Percentiles rank a stretch among this genome's conserved stretches.
These are phyloP conservation scores for Drosophila parvula DNA, from an alignment of 1,140 invertebrate species.

Conservation along the genomic window DNA sequence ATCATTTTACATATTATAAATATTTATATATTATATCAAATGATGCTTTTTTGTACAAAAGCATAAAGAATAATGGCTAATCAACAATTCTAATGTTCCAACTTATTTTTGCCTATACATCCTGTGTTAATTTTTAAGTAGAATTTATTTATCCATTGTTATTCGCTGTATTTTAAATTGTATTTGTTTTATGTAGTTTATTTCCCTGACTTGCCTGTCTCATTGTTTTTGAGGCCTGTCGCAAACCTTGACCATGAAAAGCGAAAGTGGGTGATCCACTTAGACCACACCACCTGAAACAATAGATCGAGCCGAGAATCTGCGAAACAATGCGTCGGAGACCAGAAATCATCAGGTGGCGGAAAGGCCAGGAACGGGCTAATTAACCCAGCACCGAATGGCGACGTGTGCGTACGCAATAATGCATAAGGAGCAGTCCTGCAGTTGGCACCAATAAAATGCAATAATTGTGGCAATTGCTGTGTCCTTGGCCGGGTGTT, in stretches of 20 bases:
- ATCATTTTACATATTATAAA: no score
- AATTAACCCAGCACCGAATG: slow-evolving; percentile 47
- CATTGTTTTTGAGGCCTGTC: slow-evolving; percentile 4
- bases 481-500: slow-evolving; percentile 41
- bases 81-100: background rate
- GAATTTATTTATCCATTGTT: background rate
- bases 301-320: slow-evolving; percentile 22
- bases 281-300: slow-evolving; percentile 49
- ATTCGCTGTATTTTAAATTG: background rate
- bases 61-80: no score
- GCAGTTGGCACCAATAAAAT: slow-evolving; percentile 66
- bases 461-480: slow-evolving; percentile 64
- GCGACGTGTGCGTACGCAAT: slow-evolving; percentile 57
- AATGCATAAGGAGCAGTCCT: slow-evolving; percentile 64
- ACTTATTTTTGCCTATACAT: background rate
- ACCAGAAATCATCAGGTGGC: slow-evolving; percentile 50
- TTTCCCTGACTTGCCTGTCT: background rate
- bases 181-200: background rate
- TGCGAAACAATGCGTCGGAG: slow-evolving; percentile 10
- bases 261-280: slow-evolving; percentile 59
- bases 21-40: no score
- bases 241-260: slow-evolving; percentile 56
- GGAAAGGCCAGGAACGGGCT: slow-evolving; percentile 30
- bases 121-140: background rate
- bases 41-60: no score